These are phyloP conservation scores for Falcaria lacertinaria DNA, from an alignment of 2,888 invertebrate genomes.

Conservation along the genomic window DNA sequence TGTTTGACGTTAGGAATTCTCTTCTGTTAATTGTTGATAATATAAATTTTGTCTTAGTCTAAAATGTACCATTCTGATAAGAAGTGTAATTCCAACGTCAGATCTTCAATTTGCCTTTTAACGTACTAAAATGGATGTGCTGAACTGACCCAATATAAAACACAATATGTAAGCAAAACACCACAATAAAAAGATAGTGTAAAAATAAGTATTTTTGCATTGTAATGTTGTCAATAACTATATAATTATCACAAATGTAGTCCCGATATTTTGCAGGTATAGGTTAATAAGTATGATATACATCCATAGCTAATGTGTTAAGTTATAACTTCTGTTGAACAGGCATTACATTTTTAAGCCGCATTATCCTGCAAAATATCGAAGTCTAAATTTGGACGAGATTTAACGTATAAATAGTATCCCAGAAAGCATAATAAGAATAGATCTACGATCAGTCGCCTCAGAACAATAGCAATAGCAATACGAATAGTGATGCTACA, in stretches of 20 bases:
- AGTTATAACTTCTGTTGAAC: too few relatives aligned
- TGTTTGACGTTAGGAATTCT: slow-evolving; percentile 23
- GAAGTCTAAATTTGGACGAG: not conserved
- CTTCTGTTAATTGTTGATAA: slow-evolving; percentile 11
- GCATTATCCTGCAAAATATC: not conserved
- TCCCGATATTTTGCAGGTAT: not conserved
- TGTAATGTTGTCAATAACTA: slow-evolving; percentile 17
- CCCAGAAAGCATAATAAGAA: slow-evolving; percentile 42
- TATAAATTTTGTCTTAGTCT: slow-evolving; percentile 1
- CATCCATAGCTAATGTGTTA: too few relatives aligned
- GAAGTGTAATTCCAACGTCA: slow-evolving; percentile 15
- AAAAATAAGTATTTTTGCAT: slow-evolving; percentile 40
- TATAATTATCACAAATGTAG: not conserved
- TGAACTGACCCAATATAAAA: not conserved
- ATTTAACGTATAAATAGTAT: not conserved
- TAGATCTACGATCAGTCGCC: slow-evolving; percentile 12
- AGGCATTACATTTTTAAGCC: too few relatives aligned
- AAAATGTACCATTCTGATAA: not conserved
- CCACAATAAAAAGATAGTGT: not conserved
- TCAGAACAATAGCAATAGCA: slow-evolving; percentile 30
- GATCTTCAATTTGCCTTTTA: slow-evolving; percentile 30
- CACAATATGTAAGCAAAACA: not conserved
- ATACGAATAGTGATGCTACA: slow-evolving; percentile 11
- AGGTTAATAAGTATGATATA: too few relatives aligned
- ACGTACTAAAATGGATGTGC: not conserved